Percentiles rank a stretch among this genome's conserved stretches.
Conservation (phyloP, 2,888 invertebrate species). For the Synergus umbraculus region DNA sequence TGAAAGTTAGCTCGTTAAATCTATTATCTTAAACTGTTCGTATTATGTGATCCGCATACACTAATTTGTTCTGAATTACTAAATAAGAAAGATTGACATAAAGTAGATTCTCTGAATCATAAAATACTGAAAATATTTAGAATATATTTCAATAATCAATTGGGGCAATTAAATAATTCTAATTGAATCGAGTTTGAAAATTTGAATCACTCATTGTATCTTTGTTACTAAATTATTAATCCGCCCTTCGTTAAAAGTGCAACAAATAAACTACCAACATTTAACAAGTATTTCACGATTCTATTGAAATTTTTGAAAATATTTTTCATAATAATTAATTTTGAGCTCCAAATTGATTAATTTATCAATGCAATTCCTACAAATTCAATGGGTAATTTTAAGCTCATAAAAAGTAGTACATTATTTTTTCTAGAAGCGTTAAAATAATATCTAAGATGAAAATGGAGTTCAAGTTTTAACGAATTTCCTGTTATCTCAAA, state of each 20-base stretch:
- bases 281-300: too few relatives aligned
- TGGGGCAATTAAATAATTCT: background rate
- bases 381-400: too few relatives aligned
- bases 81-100: background rate
- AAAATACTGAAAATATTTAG: background rate
- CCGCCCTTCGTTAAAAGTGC: background rate
- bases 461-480: background rate
- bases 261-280: background rate
- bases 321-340: background rate
- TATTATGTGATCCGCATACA: background rate
- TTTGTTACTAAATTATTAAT: background rate
- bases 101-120: background rate
- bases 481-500: background rate
- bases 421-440: background rate
- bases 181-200: background rate
- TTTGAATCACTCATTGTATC: background rate
- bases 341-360: too few relatives aligned
- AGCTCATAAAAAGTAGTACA: background rate
- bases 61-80: background rate
- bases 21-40: background rate
- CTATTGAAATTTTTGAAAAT: background rate
- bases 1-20: conserved; percentile 10
- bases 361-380: too few relatives aligned
- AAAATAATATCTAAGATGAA: background rate
- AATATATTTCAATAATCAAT: background rate